Evolutionary conservation across 2,888 invertebrate genomes (phyloP).

Genomic region (Mechanitis mazaeus): DNA sequence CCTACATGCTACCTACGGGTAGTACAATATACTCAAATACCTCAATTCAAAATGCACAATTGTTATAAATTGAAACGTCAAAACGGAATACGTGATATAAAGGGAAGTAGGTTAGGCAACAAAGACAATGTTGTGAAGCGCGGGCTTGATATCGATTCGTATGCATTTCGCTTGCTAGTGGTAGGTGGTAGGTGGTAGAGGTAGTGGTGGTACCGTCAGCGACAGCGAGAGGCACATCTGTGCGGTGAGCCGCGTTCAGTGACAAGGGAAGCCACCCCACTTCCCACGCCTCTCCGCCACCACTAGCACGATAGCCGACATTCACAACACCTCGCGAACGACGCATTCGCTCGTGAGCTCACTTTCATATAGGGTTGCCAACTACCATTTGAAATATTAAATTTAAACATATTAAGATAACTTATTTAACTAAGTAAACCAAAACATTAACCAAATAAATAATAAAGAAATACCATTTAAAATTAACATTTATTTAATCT

Average conservation of each 20-base stretch:
- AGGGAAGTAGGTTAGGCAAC: constrained; percentile 68
- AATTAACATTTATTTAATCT: too few relatives aligned
- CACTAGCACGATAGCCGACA: constrained; percentile 65
- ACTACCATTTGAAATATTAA: constrained; percentile 2
- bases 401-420: not conserved
- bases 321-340: constrained; percentile 71
- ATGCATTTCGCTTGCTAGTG: constrained; percentile 57
- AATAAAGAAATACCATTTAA: too few relatives aligned
- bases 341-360: constrained; percentile 61
- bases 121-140: constrained; percentile 66
- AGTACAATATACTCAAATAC: too few relatives aligned
- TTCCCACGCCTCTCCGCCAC: constrained; percentile 31
- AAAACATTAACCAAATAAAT: too few relatives aligned
- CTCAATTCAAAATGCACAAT: constrained; percentile 11
- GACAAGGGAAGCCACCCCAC: constrained; percentile 36
- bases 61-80: constrained; percentile 33
- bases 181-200: constrained; percentile 31
- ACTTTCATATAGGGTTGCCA: constrained; percentile 58
- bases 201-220: constrained; percentile 13
- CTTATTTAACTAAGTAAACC: too few relatives aligned
- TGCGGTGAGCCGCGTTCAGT: constrained; percentile 63
- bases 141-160: constrained; percentile 65
- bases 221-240: constrained; percentile 49
- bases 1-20: too few relatives aligned
- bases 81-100: constrained; percentile 26